These are phyloP conservation scores for Philereme vetulata DNA, from an alignment of 2,888 invertebrate genomes.

Conservation along the genomic window DNA sequence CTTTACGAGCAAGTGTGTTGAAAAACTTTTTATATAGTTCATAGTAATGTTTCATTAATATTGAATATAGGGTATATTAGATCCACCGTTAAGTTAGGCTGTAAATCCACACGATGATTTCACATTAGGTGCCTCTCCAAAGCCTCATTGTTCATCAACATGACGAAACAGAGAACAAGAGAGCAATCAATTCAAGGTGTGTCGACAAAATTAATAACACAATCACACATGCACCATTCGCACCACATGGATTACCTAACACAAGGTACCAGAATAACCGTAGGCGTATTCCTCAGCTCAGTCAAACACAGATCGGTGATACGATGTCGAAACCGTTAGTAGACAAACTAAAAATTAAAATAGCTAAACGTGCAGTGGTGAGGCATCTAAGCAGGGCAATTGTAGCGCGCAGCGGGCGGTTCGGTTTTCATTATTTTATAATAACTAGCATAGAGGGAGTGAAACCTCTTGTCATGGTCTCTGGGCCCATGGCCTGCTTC, in stretches of 20 bases:
- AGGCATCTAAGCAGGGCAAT: constrained; percentile 80
- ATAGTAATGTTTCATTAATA: too few relatives aligned
- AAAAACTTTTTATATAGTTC: not conserved
- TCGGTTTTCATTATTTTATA: constrained; percentile 82
- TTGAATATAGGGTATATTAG: too few relatives aligned
- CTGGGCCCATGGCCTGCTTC: constrained; percentile 64
- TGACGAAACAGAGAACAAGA: constrained; percentile 54
- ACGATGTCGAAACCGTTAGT: constrained; percentile 77
- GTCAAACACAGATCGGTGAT: constrained; percentile 60
- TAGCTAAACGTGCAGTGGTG: constrained; percentile 79
- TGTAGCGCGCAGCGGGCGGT: constrained; percentile 81
- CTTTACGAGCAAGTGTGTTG: too few relatives aligned
- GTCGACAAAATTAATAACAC: constrained; percentile 37
- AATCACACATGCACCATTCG: constrained; percentile 31
- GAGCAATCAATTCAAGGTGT: constrained; percentile 55
- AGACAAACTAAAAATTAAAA: constrained; percentile 84
- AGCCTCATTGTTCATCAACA: constrained; percentile 37
- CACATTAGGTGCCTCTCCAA: constrained; percentile 43
- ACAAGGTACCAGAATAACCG: constrained; percentile 26
- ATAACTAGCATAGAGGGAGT: constrained; percentile 75
- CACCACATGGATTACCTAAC: constrained; percentile 31
- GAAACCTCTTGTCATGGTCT: constrained; percentile 77
- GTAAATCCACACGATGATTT: constrained; percentile 38
- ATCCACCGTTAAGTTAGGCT: too few relatives aligned
- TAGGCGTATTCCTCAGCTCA: constrained; percentile 55